These are phyloP conservation scores for Chionomys nivalis DNA, from an alignment of 2,113 vertebrate genomes.

Conservation along the genomic window DNA sequence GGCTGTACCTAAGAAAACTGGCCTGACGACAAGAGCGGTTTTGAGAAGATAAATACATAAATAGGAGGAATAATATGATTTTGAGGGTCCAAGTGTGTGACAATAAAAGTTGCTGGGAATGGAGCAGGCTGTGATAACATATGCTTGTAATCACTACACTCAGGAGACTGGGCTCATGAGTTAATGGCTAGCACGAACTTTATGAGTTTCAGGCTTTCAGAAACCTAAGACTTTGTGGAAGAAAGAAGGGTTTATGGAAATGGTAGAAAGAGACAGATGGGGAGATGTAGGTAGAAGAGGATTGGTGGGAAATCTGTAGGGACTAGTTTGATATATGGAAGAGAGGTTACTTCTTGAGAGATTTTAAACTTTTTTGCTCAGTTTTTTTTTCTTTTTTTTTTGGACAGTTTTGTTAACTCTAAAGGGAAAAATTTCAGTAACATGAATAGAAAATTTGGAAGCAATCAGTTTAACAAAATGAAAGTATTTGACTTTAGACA, in stretches of 20 bases:
- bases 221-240: background rate
- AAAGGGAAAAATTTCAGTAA: background rate
- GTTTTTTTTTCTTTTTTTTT: background rate
- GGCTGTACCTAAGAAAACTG: conserved; percentile 20
- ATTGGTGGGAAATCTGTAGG: background rate
- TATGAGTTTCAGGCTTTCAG: background rate
- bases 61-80: background rate
- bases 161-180: background rate
- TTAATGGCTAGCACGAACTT: background rate
- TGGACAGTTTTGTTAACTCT: conserved; percentile 35
- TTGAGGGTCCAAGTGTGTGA: background rate
- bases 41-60: conserved; percentile 27
- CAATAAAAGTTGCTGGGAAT: conserved; percentile 5
- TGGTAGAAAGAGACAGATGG: background rate
- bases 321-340: conserved; percentile 20
- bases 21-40: background rate
- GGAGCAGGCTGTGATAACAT: background rate
- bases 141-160: background rate
- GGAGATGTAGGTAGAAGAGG: background rate
- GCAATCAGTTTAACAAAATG: conserved; percentile 21
- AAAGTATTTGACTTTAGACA: conserved; percentile 25
- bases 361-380: background rate
- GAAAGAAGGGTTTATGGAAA: background rate
- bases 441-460: conserved; percentile 14
- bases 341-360: background rate